Percentiles rank a stretch among this genome's conserved stretches.
Conservation (phyloP, 2,113 vertebrate species). For the Emydura subglobosa region DNA sequence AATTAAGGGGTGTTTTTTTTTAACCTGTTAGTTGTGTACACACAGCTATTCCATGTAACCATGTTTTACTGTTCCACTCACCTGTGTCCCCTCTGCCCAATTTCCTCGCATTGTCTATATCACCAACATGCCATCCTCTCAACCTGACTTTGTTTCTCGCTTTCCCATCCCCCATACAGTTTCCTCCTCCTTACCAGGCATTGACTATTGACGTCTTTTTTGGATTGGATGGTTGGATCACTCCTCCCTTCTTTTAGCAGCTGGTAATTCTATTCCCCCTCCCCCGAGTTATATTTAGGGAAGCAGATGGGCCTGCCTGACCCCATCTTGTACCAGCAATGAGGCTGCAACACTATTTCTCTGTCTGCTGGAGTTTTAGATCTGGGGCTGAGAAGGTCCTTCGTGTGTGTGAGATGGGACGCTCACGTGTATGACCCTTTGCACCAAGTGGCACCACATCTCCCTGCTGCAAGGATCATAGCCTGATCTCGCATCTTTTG, state of each 20-base stretch:
- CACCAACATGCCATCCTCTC: background rate
- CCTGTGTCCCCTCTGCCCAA: background rate
- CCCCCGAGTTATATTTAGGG: background rate
- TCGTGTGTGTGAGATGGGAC: background rate
- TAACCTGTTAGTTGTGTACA: background rate
- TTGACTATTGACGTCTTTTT: background rate
- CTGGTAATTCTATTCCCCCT: background rate
- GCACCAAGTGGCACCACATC: background rate
- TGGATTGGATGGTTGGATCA: background rate
- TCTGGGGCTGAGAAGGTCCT: background rate
- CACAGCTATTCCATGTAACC: background rate
- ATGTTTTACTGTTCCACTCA: background rate
- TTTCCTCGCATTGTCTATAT: background rate
- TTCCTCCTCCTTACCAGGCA: background rate
- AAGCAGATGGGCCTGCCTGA: background rate
- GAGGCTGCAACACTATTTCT: background rate
- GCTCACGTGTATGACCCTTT: background rate
- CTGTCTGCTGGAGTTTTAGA: background rate
- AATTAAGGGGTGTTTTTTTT: background rate
- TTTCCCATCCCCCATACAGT: background rate
- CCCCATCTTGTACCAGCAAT: background rate
- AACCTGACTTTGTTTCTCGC: no score
- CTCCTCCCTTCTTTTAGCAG: background rate
- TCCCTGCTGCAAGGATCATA: background rate
- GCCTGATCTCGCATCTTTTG: background rate